A percentile compares a stretch with the other conserved stretches of the same genome.
Conservation (phyloP, 2,113 vertebrate species). For the Zapus hudsonius region DNA sequence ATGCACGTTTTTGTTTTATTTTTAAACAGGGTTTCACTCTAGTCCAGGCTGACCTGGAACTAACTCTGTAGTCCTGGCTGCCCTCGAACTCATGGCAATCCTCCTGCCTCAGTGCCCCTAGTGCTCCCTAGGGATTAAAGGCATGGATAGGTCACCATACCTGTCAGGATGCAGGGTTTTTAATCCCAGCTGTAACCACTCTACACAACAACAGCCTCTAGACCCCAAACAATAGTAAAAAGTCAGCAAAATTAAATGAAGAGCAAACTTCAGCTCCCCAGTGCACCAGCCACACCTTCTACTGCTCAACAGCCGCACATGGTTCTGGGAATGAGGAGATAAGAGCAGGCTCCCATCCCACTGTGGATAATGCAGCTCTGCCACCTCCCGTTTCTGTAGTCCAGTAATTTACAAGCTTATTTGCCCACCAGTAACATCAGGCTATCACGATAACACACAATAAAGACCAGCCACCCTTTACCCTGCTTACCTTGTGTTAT, state of each 20-base stretch:
- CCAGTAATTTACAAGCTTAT: not conserved
- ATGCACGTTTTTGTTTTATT: too few species aligned
- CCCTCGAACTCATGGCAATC: too few species aligned
- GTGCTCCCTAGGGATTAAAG: too few species aligned
- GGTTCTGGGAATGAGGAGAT: too few species aligned
- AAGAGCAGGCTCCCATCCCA: accelerated
- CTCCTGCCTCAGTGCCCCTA: too few species aligned
- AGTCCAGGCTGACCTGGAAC: too few species aligned
- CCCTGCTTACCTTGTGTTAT: not conserved
- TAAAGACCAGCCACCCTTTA: not conserved
- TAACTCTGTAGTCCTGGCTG: too few species aligned
- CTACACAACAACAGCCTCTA: not conserved
- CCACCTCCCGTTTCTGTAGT: not conserved
- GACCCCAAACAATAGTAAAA: not conserved
- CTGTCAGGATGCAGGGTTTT: too few species aligned
- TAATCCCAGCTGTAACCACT: not conserved
- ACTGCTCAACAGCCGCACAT: accelerated
- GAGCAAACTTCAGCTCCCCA: not conserved
- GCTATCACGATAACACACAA: not conserved
- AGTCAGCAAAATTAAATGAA: not conserved
- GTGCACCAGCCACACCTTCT: not conserved
- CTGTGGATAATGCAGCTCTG: not conserved
- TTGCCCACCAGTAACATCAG: not conserved
- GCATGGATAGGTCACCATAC: too few species aligned
- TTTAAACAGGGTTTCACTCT: too few species aligned